A percentile compares a stretch with the other conserved stretches of the same genome.
phyloP scores from a whole-genome alignment of 92 coral and sea anemone genomes.

The Porites cylindrica region DNA sequence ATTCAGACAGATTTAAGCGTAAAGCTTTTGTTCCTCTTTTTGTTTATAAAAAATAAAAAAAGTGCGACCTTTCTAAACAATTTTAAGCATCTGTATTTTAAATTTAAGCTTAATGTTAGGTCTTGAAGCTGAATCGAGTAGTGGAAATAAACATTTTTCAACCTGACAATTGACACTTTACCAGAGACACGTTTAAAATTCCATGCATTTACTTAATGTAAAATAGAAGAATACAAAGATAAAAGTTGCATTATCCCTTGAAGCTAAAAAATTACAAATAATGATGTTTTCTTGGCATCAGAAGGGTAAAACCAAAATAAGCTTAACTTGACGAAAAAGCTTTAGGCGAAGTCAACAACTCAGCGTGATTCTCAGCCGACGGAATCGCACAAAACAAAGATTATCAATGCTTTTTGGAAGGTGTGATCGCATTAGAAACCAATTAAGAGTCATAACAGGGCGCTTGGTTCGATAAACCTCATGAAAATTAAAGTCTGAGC shows the following conservation, averaged over 20 bases:
- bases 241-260: neutral
- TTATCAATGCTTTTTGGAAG: conserved; percentile 2
- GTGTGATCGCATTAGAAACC: conserved; percentile 18
- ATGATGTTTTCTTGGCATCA: neutral
- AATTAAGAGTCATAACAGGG: conserved; percentile 13
- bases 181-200: neutral
- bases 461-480: neutral
- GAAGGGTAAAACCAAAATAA: conserved; percentile 1
- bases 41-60: conserved; percentile 1
- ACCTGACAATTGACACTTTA: neutral
- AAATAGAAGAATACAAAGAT: neutral
- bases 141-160: neutral
- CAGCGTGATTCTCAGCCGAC: conserved; percentile 15
- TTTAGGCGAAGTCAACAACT: conserved; percentile 1
- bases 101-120: neutral
- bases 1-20: neutral
- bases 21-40: conserved; percentile 9
- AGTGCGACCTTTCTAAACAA: neutral
- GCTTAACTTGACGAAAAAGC: no score
- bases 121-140: neutral
- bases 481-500: conserved; percentile 15
- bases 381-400: neutral
- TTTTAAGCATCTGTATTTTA: neutral
- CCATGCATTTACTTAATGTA: conserved; percentile 3
- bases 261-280: conserved; percentile 1